phyloP scores from a whole-genome alignment of 2,113 vertebrate species.

The Copsychus sechellarum region DNA sequence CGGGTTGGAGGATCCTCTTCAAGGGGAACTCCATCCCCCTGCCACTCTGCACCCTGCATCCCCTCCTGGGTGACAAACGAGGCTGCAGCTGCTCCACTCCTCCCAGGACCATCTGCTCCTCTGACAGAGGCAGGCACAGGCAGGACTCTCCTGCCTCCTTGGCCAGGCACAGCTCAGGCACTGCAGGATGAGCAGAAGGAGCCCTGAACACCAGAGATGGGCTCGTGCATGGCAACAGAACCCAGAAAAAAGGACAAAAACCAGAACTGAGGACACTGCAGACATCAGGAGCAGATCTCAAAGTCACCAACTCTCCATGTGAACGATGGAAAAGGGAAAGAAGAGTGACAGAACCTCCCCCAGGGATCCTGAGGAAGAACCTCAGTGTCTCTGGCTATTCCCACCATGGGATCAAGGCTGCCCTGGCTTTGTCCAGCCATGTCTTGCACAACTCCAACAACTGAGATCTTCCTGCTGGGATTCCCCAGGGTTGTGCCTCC shows the following conservation, averaged over 20 bases:
- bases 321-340: neutral
- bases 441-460: neutral
- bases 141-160: neutral
- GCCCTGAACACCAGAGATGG: neutral
- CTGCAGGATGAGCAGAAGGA: neutral
- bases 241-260: neutral
- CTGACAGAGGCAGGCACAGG: neutral
- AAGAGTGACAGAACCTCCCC: neutral
- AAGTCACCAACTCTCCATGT: neutral
- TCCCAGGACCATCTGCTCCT: neutral
- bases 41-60: neutral
- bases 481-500: neutral
- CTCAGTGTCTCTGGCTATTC: neutral
- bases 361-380: neutral
- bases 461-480: neutral
- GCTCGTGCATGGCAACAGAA: neutral
- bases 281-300: neutral
- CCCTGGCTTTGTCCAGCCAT: neutral
- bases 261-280: neutral
- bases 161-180: neutral
- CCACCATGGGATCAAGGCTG: neutral
- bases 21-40: neutral
- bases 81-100: neutral
- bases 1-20: neutral
- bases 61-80: neutral